Conservation (phyloP, 2,113 vertebrate species). For the Tylochromis polylepis region DNA sequence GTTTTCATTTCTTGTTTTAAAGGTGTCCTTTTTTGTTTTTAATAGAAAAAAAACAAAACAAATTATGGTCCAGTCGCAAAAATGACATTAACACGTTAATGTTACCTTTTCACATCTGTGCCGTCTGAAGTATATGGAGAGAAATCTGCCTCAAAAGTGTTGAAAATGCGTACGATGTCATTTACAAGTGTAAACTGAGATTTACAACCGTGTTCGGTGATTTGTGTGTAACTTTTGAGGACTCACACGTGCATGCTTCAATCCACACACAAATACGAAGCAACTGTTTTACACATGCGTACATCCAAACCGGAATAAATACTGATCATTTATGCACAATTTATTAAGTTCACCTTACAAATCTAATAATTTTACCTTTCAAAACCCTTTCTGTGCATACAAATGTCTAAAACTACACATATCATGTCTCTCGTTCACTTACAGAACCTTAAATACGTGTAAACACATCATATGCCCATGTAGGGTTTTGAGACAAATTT, state of each 20-base stretch:
- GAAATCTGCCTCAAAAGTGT: background rate
- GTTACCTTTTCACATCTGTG: background rate
- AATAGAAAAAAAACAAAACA: background rate
- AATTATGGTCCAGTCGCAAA: background rate
- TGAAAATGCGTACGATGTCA: background rate
- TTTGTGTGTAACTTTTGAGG: background rate
- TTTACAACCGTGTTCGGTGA: background rate
- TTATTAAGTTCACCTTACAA: background rate
- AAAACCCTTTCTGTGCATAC: background rate
- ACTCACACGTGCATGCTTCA: background rate
- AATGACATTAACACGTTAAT: background rate
- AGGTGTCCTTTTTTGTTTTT: background rate
- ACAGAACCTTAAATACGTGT: background rate
- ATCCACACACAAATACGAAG: background rate
- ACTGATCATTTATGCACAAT: background rate
- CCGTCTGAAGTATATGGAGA: background rate
- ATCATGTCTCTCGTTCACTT: background rate
- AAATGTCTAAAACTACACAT: background rate
- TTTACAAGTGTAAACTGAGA: background rate
- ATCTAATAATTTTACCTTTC: background rate
- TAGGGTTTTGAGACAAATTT: background rate
- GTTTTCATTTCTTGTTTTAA: background rate
- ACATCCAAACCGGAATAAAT: background rate
- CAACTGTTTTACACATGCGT: background rate
- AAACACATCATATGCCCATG: background rate